A percentile compares a stretch with the other conserved stretches of the same genome.
Evolutionary conservation across 2,888 invertebrate genomes (phyloP).

Genomic region (Drosophila diplacantha): DNA sequence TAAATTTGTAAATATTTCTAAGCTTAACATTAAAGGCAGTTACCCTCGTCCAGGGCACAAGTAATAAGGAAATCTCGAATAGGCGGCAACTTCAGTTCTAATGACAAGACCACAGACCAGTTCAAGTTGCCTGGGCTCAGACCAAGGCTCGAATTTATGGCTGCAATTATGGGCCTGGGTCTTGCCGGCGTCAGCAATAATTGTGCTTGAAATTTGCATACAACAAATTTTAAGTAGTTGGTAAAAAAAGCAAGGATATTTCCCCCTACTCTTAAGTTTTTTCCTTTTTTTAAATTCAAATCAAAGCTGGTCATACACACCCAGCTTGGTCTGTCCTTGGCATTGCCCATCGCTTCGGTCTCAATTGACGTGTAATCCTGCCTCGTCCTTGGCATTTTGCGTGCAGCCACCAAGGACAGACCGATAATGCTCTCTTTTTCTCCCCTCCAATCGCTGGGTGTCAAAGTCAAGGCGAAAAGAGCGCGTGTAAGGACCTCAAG

Average conservation of each 20-base stretch:
- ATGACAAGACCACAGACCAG: constrained; percentile 59
- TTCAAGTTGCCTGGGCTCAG: constrained; percentile 57
- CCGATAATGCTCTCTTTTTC: constrained; percentile 29
- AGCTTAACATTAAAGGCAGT: background rate
- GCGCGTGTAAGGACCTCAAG: constrained; percentile 54
- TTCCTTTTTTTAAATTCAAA: constrained; percentile 4
- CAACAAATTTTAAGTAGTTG: constrained; percentile 62
- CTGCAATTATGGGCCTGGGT: constrained; percentile 69
- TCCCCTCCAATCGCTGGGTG: constrained; percentile 26
- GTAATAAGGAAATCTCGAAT: constrained; percentile 44
- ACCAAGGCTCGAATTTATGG: constrained; percentile 59
- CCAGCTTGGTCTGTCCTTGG: constrained; percentile 45
- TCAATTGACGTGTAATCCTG: constrained; percentile 59
- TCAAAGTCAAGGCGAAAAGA: constrained; percentile 67
- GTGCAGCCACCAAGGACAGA: constrained; percentile 60
- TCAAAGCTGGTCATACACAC: constrained; percentile 44
- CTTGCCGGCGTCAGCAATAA: constrained; percentile 57
- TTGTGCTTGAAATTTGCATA: constrained; percentile 72
- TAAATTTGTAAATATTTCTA: background rate
- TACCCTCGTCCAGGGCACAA: constrained; percentile 4
- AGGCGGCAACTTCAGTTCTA: constrained; percentile 55
- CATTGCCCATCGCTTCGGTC: constrained; percentile 34
- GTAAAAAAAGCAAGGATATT: constrained; percentile 35
- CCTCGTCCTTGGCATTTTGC: constrained; percentile 65
- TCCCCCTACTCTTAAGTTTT: background rate